Base-by-base conservation (phyloP, 1,140 invertebrate species). In the Cyclina sinensis region DNA sequence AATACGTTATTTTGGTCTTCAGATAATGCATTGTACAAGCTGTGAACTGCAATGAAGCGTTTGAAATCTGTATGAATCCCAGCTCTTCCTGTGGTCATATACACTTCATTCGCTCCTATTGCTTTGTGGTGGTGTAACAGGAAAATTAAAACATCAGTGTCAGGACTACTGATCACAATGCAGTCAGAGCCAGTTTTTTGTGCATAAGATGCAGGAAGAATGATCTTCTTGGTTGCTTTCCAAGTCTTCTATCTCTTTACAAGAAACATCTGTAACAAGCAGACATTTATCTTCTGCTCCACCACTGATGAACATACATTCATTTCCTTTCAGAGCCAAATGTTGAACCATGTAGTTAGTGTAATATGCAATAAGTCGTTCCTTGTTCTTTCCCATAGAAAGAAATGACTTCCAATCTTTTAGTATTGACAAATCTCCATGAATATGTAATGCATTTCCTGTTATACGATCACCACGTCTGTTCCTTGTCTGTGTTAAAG, bases 81-180 rank as follows among this genome's bases (percentile, higher is more conserved):
- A 16, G 11, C 37, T n/a, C 70, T 73, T 35, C 35, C 35, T 4
- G 70, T 73, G n/a, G 4, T 5, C 11, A 73, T 16, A 11, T 11
- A 73, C 30, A 73, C n/a, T 73, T 73, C 7, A 73, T n/a, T 39
- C 35, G 37, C 11, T 16, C 11, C 27, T 73, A 73, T 73, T 32
- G 30, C 11, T 73, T 32, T 7, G 7, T 12, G n/a, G 37, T 73
- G 27, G 35, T 73, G 70, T 32, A 16, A 9, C 4, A 73, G 70
- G 9, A 73, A 35, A 73, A 73, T n/a, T 9, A 73, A n/a, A 39
- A 73, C 70, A 32, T 73, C 70, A 11, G 35, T 73, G 30, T 73
- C 70, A 35, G 70, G 70, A 73, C 70, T 73, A n/a, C n/a, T 35
- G 30, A 73, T 11, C 7, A 35, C 70, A 5, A 16, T 73, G 30